These are phyloP conservation scores for Pogonomyrmex barbatus DNA, from an alignment of 1,140 invertebrate genomes.

Conservation along the genomic window DNA sequence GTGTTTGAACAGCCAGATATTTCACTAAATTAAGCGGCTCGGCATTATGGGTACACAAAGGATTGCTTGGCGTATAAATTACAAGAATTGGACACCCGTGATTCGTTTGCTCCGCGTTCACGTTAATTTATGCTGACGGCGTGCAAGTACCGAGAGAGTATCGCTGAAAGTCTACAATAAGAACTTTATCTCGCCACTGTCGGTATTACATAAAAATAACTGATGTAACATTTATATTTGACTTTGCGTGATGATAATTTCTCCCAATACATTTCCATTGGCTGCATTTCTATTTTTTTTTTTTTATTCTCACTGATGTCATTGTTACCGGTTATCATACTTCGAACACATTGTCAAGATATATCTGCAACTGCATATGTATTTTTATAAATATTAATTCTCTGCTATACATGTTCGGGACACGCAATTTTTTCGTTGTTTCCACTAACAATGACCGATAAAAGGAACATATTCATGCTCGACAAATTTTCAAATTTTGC, in stretches of 20 bases:
- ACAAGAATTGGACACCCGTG: slow-evolving; percentile 33
- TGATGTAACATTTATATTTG: not conserved
- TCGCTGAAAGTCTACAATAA: slow-evolving; percentile 10
- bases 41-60: slow-evolving; percentile 49
- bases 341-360: not conserved
- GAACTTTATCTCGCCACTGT: not conserved
- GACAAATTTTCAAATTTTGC: slow-evolving; percentile 4
- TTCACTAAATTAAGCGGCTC: slow-evolving; percentile 54
- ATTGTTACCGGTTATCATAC: not conserved
- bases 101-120: slow-evolving; percentile 13
- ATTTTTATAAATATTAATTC: slow-evolving; percentile 13
- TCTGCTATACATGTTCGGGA: too few relatives aligned
- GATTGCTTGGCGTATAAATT: slow-evolving; percentile 46
- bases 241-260: not conserved
- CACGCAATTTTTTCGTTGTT: not conserved
- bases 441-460: not conserved
- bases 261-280: not conserved
- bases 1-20: slow-evolving; percentile 35
- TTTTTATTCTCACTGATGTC: not conserved
- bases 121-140: slow-evolving; percentile 23
- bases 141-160: not conserved
- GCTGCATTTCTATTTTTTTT: not conserved
- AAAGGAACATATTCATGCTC: not conserved
- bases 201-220: not conserved
- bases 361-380: not conserved